A percentile compares a stretch with the other conserved stretches of the same genome.
Evolutionary conservation across 2,888 invertebrate genomes (phyloP).

Genomic region (Agrotis puta): DNA sequence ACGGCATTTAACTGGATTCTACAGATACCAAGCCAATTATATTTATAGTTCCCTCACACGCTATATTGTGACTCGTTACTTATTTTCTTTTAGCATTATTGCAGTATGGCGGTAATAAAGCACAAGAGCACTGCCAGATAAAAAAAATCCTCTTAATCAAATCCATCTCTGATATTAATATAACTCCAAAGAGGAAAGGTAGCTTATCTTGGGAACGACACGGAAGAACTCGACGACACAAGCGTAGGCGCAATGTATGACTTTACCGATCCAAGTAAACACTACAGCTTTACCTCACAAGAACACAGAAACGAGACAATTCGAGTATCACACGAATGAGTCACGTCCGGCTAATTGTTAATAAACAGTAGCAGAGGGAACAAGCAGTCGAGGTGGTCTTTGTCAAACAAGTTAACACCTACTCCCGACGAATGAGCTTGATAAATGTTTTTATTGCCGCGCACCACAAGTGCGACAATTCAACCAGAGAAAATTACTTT

Average conservation of each 20-base stretch:
- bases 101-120: too few relatives aligned
- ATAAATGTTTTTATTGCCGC: conserved; percentile 82
- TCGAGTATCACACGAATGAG: conserved; percentile 67
- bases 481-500: conserved; percentile 85
- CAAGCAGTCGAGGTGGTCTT: conserved; percentile 81
- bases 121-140: not conserved
- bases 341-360: conserved; percentile 77
- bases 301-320: conserved; percentile 66
- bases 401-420: conserved; percentile 82
- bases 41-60: too few relatives aligned
- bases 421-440: conserved; percentile 71
- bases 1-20: too few relatives aligned
- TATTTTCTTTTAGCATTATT: too few relatives aligned
- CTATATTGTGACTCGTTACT: too few relatives aligned
- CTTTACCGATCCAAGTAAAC: conserved; percentile 48
- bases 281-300: conserved; percentile 62
- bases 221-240: conserved; percentile 22
- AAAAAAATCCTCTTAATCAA: not conserved
- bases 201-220: not conserved
- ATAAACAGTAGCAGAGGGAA: conserved; percentile 73
- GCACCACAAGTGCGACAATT: conserved; percentile 81
- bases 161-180: not conserved
- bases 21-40: too few relatives aligned
- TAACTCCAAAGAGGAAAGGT: not conserved
- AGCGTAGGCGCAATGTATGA: conserved; percentile 58